Evolutionary conservation across 2,888 invertebrate species (phyloP), one percentile per base, ranked within the genome.

Genomic region (Oscheius onirici): DNA sequence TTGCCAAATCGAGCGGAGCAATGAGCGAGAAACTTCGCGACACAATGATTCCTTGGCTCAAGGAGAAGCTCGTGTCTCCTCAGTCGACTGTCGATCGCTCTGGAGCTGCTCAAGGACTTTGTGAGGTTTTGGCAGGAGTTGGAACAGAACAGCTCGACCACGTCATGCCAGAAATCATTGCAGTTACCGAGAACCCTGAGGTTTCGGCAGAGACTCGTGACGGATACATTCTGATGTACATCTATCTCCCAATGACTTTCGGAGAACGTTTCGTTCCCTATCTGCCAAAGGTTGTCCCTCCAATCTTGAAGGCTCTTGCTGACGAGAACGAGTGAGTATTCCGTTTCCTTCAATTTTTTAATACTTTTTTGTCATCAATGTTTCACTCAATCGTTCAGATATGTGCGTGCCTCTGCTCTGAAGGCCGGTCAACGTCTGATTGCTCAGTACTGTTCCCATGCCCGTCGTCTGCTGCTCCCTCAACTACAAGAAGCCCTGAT

Each of bases 171-270:
- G 86, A 86, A 57, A 86, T 87, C 26, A 88, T 88, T 60, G 69
- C 65, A 6, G 84, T 85, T 22, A 86, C 88, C 2, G 85, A 86
- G 69, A 76, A 77, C 41, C 70, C 83, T 1, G 88, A 89, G 74
- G 87, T 82, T 20, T 78, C 80, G n/a, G 77, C 99, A 0, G 95
- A 96, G 89, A 97, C 99, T 1, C 94, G 97, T 87, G 99, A 99
- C 90, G 99, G 99, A 52, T 99, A 99, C 90, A 96, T 99, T 76
- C 96, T 99, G 95, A 95, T 99, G 95, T 99, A 97, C 89, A 97
- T 99, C 87, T 99, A 97, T 90, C 94, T 99, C 92, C 99, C 99
- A 2, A 93, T 93, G 74, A 95, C 96, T 13, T 97, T 99, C 90
- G 95, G 94, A 6, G 92, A 93, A 77, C 94, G 95, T 88, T 99